Conservation (phyloP, 2,113 vertebrate species). For the Catharus minimus region DNA sequence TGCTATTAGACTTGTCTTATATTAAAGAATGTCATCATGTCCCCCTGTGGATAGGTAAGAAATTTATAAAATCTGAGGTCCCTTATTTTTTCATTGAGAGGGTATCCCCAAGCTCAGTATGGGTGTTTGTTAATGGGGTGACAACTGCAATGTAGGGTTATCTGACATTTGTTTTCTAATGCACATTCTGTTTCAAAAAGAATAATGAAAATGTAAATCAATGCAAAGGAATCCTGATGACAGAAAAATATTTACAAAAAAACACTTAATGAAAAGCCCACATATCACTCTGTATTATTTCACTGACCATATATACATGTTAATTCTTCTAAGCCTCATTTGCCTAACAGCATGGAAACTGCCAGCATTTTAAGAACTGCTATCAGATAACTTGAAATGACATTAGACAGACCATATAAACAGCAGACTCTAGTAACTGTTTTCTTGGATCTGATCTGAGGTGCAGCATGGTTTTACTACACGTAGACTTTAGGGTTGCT, state of each 20-base stretch:
- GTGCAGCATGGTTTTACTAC: rapidly evolving
- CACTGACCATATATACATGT: not conserved
- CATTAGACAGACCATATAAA: not conserved
- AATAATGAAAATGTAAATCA: not conserved
- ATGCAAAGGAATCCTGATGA: not conserved
- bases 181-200: not conserved
- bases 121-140: not conserved
- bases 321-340: slow-evolving; percentile 18
- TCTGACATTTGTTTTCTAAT: not conserved
- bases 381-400: slow-evolving; percentile 15
- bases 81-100: not conserved
- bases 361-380: not conserved
- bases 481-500: not conserved
- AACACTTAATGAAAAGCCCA: not conserved
- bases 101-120: rapidly evolving
- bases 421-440: not conserved
- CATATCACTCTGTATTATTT: not conserved
- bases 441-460: not conserved
- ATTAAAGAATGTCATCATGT: not conserved
- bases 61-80: not conserved
- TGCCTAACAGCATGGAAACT: slow-evolving; percentile 35
- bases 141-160: not conserved
- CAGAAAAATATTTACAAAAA: not conserved
- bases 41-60: not conserved
- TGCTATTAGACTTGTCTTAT: not conserved